Evolutionary conservation across 2,113 vertebrate genomes (phyloP).

Genomic region (Xiphophorus maculatus): DNA sequence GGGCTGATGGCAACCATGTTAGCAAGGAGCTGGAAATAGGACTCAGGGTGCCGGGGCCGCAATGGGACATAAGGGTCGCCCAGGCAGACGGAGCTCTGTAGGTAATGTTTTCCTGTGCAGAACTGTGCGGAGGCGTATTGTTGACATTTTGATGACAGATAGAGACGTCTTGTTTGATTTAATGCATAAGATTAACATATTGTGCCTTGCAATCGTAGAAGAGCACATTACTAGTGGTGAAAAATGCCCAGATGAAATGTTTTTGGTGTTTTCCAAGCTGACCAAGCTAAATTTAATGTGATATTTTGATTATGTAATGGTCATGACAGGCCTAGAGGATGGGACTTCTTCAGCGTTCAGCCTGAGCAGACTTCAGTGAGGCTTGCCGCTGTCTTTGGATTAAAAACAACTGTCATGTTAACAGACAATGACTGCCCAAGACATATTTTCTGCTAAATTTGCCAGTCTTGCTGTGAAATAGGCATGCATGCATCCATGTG

Average conservation of each 20-base stretch:
- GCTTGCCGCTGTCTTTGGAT: conserved; percentile 5
- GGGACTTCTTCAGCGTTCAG: conserved; percentile 8
- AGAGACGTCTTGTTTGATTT: neutral
- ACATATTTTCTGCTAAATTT: neutral
- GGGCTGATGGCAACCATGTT: conserved; percentile 19
- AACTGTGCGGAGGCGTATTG: neutral
- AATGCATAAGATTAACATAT: neutral
- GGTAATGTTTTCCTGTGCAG: conserved; percentile 65
- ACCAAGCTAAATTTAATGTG: neutral
- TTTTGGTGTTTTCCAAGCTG: neutral
- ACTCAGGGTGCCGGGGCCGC: conserved; percentile 26
- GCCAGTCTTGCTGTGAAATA: neutral
- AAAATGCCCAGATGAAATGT: neutral
- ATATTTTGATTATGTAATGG: neutral
- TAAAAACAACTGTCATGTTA: conserved; percentile 7
- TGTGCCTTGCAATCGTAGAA: neutral
- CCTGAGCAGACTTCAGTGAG: conserved; percentile 5
- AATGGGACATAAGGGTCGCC: conserved; percentile 59
- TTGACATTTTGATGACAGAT: too few species aligned
- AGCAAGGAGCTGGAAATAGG: conserved; percentile 29
- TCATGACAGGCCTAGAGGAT: neutral
- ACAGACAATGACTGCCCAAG: neutral
- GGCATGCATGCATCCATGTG: conserved; percentile 4
- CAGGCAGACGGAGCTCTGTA: conserved; percentile 60
- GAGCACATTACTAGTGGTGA: neutral